Evolutionary conservation across 1,140 invertebrate species (phyloP), one percentile per base, ranked within the genome.

Genomic region (Agrypnia vestita): DNA sequence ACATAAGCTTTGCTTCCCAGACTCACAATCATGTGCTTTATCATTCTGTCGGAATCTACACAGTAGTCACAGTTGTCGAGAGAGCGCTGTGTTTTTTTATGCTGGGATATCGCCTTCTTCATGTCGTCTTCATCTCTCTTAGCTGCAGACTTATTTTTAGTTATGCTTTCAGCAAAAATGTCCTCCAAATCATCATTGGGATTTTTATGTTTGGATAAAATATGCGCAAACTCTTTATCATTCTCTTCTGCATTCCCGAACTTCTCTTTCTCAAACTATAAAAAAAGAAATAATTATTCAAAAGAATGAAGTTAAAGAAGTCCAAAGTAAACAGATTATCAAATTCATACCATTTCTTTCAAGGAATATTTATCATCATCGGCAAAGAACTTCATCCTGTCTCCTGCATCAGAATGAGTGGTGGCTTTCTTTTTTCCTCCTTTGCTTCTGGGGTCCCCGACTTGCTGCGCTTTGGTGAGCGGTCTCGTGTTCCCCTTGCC

Each of bases 301-400:
- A 62, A 25, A 12, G 25, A 62, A 62, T 62, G 12, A 62, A 62
- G 81, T 35, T 25, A 77, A 1, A 69, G 4, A 25, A 4, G n/a
- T 74, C 4, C 46, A 25, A 47, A 51, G 19, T 62, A 0, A 61
- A 61, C 0, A 47, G 19, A 12, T 73, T 25, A 35, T 25, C 15
- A 62, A 62, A 64, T 15, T 43, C 87, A 90, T 90, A 96, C 95
- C 94, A 98, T 95, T 86, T 96, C 91, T 86, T 95, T 92, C 12
- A 98, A 91, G 55, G 95, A 93, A 88, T 96, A 94, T 87, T 94
- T 94, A 85, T 98, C 96, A 91, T 98, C 97, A 90, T 98, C 96
- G 51, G 94, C 92, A 90, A 97, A 98, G 88, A 98, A 97, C 76
- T 94, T 91, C 13, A 93, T 89, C 83, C 96, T 91, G 85, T 96